Evolutionary conservation across 30 jellyfish, hydroid and myxozoan species (phyloP).

Genomic region (Cassiopea andromeda): DNA sequence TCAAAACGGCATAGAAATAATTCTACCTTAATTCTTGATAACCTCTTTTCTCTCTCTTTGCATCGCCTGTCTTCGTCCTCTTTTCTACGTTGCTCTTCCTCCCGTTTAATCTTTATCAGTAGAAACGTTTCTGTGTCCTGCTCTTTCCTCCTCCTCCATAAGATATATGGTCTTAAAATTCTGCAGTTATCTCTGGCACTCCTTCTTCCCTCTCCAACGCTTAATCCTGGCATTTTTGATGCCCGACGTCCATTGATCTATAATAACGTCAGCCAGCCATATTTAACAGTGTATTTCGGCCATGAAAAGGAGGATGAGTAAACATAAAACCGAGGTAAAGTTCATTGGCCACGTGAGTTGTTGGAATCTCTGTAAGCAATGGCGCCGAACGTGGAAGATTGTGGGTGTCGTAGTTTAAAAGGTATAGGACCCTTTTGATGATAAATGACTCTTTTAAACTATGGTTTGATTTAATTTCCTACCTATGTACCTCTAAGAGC

Average conservation of each 20-base stretch:
- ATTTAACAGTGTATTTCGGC: background rate
- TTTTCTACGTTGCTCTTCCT: slow-evolving; percentile 36
- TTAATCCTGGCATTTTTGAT: slow-evolving; percentile 27
- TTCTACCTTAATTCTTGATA: slow-evolving; percentile 40
- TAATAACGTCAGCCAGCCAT: background rate
- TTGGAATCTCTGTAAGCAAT: background rate
- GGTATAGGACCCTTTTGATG: no score
- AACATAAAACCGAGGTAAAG: background rate
- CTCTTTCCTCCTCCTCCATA: slow-evolving; percentile 57
- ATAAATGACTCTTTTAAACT: no score
- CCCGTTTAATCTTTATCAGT: slow-evolving; percentile 30
- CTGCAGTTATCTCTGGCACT: slow-evolving; percentile 55
- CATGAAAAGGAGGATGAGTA: background rate
- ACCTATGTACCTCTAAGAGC: no score
- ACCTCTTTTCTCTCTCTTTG: slow-evolving; percentile 11
- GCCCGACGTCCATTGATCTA: background rate
- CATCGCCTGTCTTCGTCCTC: slow-evolving; percentile 41
- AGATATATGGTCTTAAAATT: slow-evolving; percentile 53
- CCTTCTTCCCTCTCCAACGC: slow-evolving; percentile 51
- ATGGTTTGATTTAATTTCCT: no score
- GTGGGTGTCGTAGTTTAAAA: background rate
- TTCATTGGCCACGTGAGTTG: background rate
- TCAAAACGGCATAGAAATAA: background rate
- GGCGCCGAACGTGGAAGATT: background rate
- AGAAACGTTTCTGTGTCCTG: slow-evolving; percentile 23